Conservation (phyloP, 2,113 vertebrate genomes). For the Galbula dea region DNA sequence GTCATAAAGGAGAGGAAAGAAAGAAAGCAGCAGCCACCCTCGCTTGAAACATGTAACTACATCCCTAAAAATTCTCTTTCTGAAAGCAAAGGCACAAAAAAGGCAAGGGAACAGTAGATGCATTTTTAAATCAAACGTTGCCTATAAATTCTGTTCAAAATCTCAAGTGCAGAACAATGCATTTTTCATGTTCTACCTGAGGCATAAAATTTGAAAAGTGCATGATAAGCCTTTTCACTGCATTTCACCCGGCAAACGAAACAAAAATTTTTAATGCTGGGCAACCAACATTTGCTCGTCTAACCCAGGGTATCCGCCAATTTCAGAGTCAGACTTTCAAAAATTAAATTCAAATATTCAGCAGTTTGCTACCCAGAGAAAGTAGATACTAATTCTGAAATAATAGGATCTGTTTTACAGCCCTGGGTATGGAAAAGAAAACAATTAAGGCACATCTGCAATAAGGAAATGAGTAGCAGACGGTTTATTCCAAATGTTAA, state of each 20-base stretch:
- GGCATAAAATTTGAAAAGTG: constrained; percentile 31
- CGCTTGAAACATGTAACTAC: neutral
- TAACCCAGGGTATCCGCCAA: neutral
- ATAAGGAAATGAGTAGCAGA: constrained; percentile 60
- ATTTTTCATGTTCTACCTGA: constrained; percentile 25
- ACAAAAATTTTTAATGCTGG: constrained; percentile 8
- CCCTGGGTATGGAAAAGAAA: constrained; percentile 25
- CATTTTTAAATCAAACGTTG: constrained; percentile 25
- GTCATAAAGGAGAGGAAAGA: neutral
- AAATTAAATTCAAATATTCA: constrained; percentile 41
- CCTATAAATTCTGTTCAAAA: constrained; percentile 54
- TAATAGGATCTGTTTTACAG: constrained; percentile 53
- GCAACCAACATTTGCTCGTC: neutral
- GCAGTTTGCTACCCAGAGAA: constrained; percentile 38
- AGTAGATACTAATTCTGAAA: constrained; percentile 30
- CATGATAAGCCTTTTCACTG: constrained; percentile 18
- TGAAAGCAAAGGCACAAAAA: constrained; percentile 27
- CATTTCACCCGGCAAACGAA: neutral
- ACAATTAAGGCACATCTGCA: constrained; percentile 60
- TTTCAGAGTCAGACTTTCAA: constrained; percentile 24
- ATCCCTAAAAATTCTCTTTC: neutral
- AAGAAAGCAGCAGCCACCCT: neutral
- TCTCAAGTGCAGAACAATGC: constrained; percentile 18
- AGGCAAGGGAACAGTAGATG: neutral
- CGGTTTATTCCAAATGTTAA: constrained; percentile 52